A percentile compares a stretch with the other conserved stretches of the same genome.
phyloP scores from a whole-genome alignment of 2,797 vertebrate genomes.

The Aplochiton taeniatus region DNA sequence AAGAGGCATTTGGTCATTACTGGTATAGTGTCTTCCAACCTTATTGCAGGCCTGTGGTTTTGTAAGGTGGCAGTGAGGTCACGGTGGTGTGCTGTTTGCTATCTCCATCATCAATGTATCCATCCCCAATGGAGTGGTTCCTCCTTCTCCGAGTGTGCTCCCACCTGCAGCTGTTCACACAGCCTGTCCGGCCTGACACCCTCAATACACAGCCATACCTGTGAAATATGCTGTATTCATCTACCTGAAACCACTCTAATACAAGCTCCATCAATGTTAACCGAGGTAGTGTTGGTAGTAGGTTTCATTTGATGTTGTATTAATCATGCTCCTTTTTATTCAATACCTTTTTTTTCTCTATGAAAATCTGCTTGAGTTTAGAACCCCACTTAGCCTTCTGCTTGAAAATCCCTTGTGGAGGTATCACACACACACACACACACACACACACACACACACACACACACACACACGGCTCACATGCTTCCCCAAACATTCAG shows the following conservation, averaged over 20 bases:
- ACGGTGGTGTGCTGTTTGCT: slow-evolving; percentile 23
- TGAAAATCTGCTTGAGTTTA: slow-evolving; percentile 46
- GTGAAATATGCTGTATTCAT: slow-evolving; percentile 62
- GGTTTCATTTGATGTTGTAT: slow-evolving; percentile 49
- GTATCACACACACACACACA: slow-evolving; percentile 42
- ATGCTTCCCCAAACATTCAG: slow-evolving; percentile 70
- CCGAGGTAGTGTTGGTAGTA: slow-evolving; percentile 59
- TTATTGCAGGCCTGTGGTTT: slow-evolving; percentile 12
- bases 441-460: slow-evolving; percentile 6
- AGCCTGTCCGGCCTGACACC: slow-evolving; percentile 40
- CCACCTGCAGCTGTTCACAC: slow-evolving; percentile 68
- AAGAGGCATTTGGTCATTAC: neutral
- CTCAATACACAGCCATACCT: slow-evolving; percentile 45
- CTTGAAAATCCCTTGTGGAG: slow-evolving; percentile 59
- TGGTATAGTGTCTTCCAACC: neutral
- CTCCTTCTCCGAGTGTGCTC: slow-evolving; percentile 19
- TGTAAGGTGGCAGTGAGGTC: slow-evolving; percentile 12
- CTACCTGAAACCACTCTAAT: slow-evolving; percentile 49
- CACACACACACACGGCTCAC: slow-evolving; percentile 25
- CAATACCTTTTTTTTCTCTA: slow-evolving; percentile 55
- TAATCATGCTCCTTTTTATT: neutral
- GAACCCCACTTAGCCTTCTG: slow-evolving; percentile 55
- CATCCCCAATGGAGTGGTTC: slow-evolving; percentile 34
- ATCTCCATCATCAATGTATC: slow-evolving; percentile 44
- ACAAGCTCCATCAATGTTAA: slow-evolving; percentile 54